Base-by-base conservation (phyloP, 2,797 vertebrate species). In the Danio aesculapii region DNA sequence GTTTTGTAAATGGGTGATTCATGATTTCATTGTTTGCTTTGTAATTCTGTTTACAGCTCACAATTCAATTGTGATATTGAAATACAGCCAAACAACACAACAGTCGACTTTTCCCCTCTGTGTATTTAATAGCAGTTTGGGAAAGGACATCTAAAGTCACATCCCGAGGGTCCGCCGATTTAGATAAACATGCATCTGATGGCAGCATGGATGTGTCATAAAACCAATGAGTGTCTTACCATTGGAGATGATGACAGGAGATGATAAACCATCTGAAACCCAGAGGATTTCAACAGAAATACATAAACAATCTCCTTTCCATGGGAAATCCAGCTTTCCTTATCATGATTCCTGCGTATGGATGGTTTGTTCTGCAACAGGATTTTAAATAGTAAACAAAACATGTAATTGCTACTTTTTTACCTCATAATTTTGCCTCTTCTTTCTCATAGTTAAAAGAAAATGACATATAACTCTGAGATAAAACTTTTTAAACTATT, bases 191-290 rank as follows among this genome's bases (percentile, higher is more conserved):
- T 77, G 75, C 81, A 74, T 88, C 84, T 81, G 84, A 59, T 72
- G 83, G 82, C 77, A 84, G 67, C 67, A 77, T 79, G 84, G 85
- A 8, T 81, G 88, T 92, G 92, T 91, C 89, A 85, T 77, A 90
- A 91, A 90, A 88, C 89, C 88, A 88, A 86, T 88, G 90, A 90
- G 83, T 87, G 84, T 84, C 87, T 70, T 79, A 61, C 84, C 81
- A 77, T 89, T 79, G 72, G 30, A 30, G 30, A 82, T 90, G 88
- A 93, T 91, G 86, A 85, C 78, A 17, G 88, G 82, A 83, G 77
- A 84, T 85, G 85, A 87, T 88, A 79, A 85, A 72, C 47, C 30
- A 3, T 53, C 41, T 72, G 49, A 12, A 53, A 58, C 41, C 46
- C 39, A 12, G 21, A 57, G 39, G 16, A 44, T 16, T 21, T 19